A percentile compares a stretch with the other conserved stretches of the same genome.
Conservation (phyloP, 2,797 vertebrate genomes). For the Cynodonichthys magdalenae region DNA sequence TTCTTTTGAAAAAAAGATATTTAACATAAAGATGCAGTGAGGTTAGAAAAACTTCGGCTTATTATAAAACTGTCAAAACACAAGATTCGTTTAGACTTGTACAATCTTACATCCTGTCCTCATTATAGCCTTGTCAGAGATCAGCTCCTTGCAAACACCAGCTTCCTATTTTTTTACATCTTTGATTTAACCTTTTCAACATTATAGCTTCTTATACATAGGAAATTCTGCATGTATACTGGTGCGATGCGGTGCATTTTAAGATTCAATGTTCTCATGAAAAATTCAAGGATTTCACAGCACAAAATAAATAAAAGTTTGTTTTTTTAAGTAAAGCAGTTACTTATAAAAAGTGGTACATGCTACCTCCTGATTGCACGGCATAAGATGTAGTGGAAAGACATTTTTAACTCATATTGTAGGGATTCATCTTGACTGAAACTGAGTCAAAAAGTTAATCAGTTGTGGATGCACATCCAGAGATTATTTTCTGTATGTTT, state of each 20-base stretch:
- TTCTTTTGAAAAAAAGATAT: slow-evolving; percentile 4
- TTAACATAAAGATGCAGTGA: slow-evolving; percentile 24
- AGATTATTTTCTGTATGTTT: too few species aligned
- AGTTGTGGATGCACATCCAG: too few species aligned
- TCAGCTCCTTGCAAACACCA: slow-evolving; percentile 39
- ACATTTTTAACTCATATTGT: not conserved
- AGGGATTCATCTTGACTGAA: not conserved
- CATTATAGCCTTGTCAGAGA: slow-evolving; percentile 28
- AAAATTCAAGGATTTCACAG: not conserved
- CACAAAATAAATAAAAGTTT: not conserved
- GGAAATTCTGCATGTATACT: slow-evolving; percentile 21
- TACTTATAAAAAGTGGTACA: not conserved
- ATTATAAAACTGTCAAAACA: slow-evolving; percentile 40
- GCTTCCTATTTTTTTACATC: not conserved
- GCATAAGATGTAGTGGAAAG: not conserved
- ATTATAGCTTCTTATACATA: slow-evolving; percentile 22
- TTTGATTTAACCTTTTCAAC: slow-evolving; percentile 4
- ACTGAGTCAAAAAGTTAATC: not conserved
- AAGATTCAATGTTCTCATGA: not conserved
- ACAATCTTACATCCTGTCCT: slow-evolving; percentile 16
- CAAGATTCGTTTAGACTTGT: slow-evolving; percentile 31
- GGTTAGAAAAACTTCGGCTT: slow-evolving; percentile 11
- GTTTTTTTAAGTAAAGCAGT: not conserved
- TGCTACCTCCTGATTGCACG: not conserved
- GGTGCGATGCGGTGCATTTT: slow-evolving; percentile 1